Evolutionary conservation across 2,113 vertebrate genomes (phyloP).

Genomic region (Puffinus mauretanicus): DNA sequence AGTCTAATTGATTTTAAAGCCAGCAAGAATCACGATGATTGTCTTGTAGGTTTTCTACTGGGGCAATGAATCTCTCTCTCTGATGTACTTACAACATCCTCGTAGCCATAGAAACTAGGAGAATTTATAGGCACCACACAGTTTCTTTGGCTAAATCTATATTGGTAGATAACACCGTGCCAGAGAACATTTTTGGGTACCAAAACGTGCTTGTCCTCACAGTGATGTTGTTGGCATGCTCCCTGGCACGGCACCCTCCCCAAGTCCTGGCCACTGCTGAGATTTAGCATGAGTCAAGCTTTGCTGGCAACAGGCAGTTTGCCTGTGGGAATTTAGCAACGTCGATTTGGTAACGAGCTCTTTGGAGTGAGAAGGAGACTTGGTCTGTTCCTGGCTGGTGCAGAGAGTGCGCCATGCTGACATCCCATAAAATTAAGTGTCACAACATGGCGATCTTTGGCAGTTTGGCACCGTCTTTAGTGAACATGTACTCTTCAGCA

Average conservation of each 20-base stretch:
- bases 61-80: neutral
- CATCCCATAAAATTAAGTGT: neutral
- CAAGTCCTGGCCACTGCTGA: neutral
- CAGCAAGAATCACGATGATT: neutral
- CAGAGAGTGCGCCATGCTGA: rapidly evolving
- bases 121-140: conserved; percentile 21
- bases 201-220: rapidly evolving
- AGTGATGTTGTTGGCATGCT: too few relatives aligned
- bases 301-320: neutral
- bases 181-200: neutral
- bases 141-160: neutral
- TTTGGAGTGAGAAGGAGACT: neutral
- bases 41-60: neutral
- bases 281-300: rapidly evolving
- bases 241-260: neutral
- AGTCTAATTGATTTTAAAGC: neutral
- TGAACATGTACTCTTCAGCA: neutral
- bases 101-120: conserved; percentile 11
- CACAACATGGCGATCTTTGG: rapidly evolving
- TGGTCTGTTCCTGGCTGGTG: neutral
- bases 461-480: rapidly evolving
- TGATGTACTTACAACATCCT: neutral
- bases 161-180: neutral
- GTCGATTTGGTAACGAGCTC: rapidly evolving
- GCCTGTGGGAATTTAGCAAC: neutral